phyloP scores from a whole-genome alignment of 2,113 vertebrate species.

The cattle (Bos taurus) region DNA sequence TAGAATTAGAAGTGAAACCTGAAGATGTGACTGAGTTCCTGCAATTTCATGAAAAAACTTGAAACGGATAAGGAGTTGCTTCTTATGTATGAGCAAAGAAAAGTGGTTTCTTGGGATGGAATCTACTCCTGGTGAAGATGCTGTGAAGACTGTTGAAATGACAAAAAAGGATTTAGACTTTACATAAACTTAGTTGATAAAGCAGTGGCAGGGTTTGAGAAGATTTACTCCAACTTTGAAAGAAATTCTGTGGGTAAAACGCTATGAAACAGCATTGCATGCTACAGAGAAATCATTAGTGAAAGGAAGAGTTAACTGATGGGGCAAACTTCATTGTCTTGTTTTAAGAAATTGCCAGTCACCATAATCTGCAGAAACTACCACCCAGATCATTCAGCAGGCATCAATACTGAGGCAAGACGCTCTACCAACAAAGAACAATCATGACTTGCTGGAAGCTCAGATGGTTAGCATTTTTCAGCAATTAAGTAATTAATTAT shows the following conservation, averaged over 20 bases:
- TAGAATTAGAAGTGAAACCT: background rate
- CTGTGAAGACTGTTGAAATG: background rate
- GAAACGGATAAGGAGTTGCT: background rate
- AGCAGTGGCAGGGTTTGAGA: background rate
- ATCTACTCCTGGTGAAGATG: background rate
- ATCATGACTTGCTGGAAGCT: background rate
- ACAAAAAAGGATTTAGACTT: background rate
- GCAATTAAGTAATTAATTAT: background rate
- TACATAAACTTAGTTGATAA: no score
- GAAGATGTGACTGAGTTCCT: background rate
- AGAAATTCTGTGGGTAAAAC: background rate
- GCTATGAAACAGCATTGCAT: background rate
- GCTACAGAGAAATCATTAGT: background rate
- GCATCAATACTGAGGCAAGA: background rate
- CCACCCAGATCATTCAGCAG: background rate
- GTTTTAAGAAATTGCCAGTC: background rate
- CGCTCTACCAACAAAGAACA: background rate
- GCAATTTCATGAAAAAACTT: background rate
- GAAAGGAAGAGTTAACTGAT: background rate
- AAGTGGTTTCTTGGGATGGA: background rate
- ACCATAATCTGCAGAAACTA: background rate
- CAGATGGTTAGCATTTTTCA: background rate
- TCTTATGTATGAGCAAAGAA: background rate
- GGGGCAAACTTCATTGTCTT: background rate
- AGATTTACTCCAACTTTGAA: background rate